phyloP scores from a whole-genome alignment of 2,113 vertebrate genomes.

The Emydura subglobosa region DNA sequence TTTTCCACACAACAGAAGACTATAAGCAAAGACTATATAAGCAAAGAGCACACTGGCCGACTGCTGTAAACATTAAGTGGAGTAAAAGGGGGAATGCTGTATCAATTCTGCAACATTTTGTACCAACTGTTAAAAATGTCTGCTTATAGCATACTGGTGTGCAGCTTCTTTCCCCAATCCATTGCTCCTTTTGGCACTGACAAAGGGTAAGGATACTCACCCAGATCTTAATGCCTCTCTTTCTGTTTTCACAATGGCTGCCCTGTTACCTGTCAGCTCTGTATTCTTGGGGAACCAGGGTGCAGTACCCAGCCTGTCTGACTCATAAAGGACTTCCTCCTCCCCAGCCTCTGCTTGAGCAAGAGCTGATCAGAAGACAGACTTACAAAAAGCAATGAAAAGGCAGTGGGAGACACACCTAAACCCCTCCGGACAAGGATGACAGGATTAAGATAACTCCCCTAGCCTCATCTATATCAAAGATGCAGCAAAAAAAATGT shows the following conservation, averaged over 20 bases:
- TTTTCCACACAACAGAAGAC: slow-evolving; percentile 64
- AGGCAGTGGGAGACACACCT: too few relatives aligned
- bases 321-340: too few relatives aligned
- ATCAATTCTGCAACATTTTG: neutral
- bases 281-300: too few relatives aligned
- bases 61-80: neutral
- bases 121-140: neutral
- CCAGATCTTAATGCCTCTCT: neutral
- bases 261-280: too few relatives aligned
- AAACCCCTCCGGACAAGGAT: too few relatives aligned
- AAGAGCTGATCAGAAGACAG: too few relatives aligned
- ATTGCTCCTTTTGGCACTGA: neutral
- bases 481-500: too few relatives aligned
- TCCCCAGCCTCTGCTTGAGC: too few relatives aligned
- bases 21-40: neutral
- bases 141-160: neutral
- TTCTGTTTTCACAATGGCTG: neutral
- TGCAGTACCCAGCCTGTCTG: too few relatives aligned
- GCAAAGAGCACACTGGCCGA: slow-evolving; percentile 34
- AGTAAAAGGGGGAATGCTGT: neutral
- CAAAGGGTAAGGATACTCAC: fast-evolving
- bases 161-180: neutral
- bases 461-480: too few relatives aligned
- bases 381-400: too few relatives aligned
- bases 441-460: too few relatives aligned